phyloP scores from a whole-genome alignment of 2,888 invertebrate genomes.

The Leucania comma region DNA sequence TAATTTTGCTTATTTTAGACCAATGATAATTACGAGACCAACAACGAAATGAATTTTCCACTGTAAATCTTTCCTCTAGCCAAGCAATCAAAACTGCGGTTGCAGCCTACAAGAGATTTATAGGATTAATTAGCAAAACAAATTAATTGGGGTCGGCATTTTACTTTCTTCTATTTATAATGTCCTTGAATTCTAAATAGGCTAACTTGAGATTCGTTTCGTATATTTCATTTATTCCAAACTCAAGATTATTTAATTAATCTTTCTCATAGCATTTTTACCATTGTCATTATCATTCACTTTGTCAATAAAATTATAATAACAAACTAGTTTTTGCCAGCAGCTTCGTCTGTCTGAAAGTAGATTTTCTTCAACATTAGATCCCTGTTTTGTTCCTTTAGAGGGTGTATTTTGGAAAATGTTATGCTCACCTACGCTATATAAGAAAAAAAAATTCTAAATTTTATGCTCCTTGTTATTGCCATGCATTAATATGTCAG shows the following conservation, averaged over 20 bases:
- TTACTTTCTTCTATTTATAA: constrained; percentile 38
- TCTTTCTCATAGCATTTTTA: background rate
- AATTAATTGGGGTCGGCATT: constrained; percentile 51
- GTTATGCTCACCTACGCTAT: too few relatives aligned
- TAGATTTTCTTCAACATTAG: too few relatives aligned
- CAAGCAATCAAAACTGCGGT: constrained; percentile 52
- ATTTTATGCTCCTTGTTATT: too few relatives aligned
- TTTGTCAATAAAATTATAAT: background rate
- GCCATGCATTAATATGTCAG: too few relatives aligned
- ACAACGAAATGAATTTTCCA: constrained; percentile 17
- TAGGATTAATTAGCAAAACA: constrained; percentile 58
- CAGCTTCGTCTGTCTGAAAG: too few relatives aligned
- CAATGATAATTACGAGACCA: background rate
- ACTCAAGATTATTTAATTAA: background rate
- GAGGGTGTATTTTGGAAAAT: too few relatives aligned
- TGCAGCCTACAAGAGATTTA: constrained; percentile 55
- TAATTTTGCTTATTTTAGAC: background rate
- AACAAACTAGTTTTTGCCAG: too few relatives aligned
- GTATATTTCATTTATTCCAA: constrained; percentile 1
- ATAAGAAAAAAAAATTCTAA: too few relatives aligned
- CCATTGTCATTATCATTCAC: too few relatives aligned
- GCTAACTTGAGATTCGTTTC: constrained; percentile 10
- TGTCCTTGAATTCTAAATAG: constrained; percentile 37
- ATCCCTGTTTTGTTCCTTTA: too few relatives aligned
- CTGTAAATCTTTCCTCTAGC: constrained; percentile 36